phyloP scores from a whole-genome alignment of 2,888 invertebrate genomes.

The Drosophila setosimentum region DNA sequence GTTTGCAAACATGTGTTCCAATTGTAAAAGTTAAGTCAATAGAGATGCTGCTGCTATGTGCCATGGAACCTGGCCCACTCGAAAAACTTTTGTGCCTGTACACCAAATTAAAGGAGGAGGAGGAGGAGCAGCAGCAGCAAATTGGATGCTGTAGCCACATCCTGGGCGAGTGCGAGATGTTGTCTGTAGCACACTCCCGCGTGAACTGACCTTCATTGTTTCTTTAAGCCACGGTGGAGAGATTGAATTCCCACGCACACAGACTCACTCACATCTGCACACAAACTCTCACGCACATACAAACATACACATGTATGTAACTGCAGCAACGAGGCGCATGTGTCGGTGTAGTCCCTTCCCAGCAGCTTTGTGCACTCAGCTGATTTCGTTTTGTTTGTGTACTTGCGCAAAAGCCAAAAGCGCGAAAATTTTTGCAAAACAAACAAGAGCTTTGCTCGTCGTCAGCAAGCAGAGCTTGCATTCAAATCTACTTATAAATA shows the following conservation, averaged over 20 bases:
- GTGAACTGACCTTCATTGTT: slow-evolving; percentile 73
- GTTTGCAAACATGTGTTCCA: slow-evolving; percentile 42
- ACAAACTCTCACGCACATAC: slow-evolving; percentile 9
- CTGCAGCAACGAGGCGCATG: slow-evolving; percentile 50
- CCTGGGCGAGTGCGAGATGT: slow-evolving; percentile 54
- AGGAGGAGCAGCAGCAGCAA: slow-evolving; percentile 17
- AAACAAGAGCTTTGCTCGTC: slow-evolving; percentile 15
- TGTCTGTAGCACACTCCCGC: slow-evolving; percentile 57
- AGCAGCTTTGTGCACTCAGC: slow-evolving; percentile 51
- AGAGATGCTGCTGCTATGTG: slow-evolving; percentile 50
- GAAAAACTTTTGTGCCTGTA: slow-evolving; percentile 57
- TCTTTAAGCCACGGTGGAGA: slow-evolving; percentile 53
- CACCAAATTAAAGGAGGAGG: slow-evolving; percentile 21
- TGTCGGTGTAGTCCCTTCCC: slow-evolving; percentile 50
- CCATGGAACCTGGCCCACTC: slow-evolving; percentile 54
- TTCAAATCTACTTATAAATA: background rate
- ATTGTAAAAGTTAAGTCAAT: slow-evolving; percentile 27
- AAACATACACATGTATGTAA: slow-evolving; percentile 1
- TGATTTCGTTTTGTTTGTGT: slow-evolving; percentile 63
- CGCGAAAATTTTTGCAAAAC: slow-evolving; percentile 29
- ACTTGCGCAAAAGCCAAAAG: slow-evolving; percentile 71
- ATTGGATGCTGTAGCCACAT: slow-evolving; percentile 35
- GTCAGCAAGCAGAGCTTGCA: background rate
- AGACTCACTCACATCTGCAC: slow-evolving; percentile 13
- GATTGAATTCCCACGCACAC: slow-evolving; percentile 45